A percentile compares a stretch with the other conserved stretches of the same genome.
Conservation (phyloP, 23 tunicate genomes). For the Trididemnum nubilum region DNA sequence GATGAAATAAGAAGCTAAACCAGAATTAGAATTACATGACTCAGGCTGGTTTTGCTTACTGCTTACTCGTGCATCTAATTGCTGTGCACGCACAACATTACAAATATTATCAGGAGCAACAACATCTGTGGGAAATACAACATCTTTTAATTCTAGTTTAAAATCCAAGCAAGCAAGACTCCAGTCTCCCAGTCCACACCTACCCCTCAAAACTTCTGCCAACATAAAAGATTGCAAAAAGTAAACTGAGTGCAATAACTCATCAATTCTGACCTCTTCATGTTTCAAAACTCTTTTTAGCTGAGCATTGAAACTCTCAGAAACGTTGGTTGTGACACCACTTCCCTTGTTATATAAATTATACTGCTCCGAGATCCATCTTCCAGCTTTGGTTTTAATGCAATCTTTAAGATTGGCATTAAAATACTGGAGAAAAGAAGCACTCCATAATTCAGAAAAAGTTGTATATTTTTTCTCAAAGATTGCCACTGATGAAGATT, state of each 20-base stretch:
- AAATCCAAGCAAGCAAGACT: not conserved
- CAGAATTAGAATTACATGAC: no score
- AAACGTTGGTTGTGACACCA: not conserved
- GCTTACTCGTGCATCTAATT: no score
- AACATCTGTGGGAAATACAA: not conserved
- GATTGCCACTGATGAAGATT: not conserved
- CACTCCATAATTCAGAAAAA: not conserved
- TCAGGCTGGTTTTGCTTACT: not conserved
- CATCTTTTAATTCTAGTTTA: not conserved
- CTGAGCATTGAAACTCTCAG: slow-evolving; percentile 14
- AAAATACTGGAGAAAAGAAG: not conserved
- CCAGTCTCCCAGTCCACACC: slow-evolving; percentile 4
- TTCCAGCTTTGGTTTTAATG: not conserved
- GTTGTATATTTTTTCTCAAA: not conserved
- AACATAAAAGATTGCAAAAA: not conserved
- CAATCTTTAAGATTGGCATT: not conserved
- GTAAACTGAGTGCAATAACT: not conserved
- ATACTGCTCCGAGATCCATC: not conserved
- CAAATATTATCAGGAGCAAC: not conserved
- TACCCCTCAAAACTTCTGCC: not conserved
- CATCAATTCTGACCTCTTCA: not conserved
- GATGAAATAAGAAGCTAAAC: not conserved
- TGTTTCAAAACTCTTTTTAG: not conserved
- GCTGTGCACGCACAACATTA: not conserved
- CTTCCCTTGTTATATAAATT: not conserved